A percentile compares a stretch with the other conserved stretches of the same genome.
Evolutionary conservation across 2,797 vertebrate genomes (phyloP).

Genomic region (Mustela erminea): DNA sequence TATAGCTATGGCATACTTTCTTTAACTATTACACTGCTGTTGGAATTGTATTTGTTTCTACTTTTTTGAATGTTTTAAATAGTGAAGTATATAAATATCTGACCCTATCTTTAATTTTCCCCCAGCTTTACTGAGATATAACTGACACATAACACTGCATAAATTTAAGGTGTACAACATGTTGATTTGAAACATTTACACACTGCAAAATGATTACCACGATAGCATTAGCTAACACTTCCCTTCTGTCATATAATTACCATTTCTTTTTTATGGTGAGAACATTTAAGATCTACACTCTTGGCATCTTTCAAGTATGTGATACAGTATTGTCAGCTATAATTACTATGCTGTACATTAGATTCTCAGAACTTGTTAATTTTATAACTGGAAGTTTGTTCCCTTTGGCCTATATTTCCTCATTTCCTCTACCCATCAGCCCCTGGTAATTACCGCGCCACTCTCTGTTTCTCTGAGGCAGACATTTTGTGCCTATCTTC

Average conservation of each 20-base stretch:
- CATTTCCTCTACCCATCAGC: not conserved
- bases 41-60: not conserved
- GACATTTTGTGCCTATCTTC: not conserved
- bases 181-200: not conserved
- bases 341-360: not conserved
- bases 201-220: not conserved
- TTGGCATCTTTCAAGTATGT: not conserved
- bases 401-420: not conserved
- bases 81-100: not conserved
- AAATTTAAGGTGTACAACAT: not conserved
- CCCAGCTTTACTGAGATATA: not conserved
- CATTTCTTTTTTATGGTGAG: not conserved
- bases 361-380: not conserved
- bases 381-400: not conserved
- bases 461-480: not conserved
- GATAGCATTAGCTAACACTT: not conserved
- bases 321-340: not conserved
- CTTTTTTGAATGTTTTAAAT: constrained; percentile 30
- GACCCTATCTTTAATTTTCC: not conserved
- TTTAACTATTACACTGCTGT: not conserved
- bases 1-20: not conserved
- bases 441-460: not conserved
- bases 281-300: not conserved
- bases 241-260: not conserved
- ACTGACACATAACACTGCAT: not conserved